A percentile compares a stretch with the other conserved stretches of the same genome.
These are phyloP conservation scores for Junonia oenone DNA, from an alignment of 2,888 invertebrate genomes.

Conservation along the genomic window DNA sequence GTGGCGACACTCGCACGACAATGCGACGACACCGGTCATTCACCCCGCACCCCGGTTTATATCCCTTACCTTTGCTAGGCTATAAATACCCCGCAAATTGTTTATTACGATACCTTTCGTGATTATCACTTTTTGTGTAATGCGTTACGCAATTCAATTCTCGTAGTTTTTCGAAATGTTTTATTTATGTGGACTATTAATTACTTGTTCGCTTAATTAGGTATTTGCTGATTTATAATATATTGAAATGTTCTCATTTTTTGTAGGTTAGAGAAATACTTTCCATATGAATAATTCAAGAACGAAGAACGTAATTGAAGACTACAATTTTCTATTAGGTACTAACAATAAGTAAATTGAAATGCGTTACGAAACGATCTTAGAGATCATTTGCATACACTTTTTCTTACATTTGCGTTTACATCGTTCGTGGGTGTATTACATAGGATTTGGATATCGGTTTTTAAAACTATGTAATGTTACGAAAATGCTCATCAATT, in stretches of 20 bases:
- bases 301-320: too few species aligned
- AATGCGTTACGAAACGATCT: too few species aligned
- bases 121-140: neutral
- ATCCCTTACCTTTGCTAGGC: conserved; percentile 21
- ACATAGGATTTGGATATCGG: neutral
- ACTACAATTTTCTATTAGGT: too few species aligned
- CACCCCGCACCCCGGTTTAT: conserved; percentile 42
- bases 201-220: too few species aligned
- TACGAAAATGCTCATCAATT: conserved; percentile 51
- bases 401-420: neutral
- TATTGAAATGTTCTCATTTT: too few species aligned
- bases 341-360: too few species aligned
- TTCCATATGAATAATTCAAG: too few species aligned
- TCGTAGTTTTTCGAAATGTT: neutral
- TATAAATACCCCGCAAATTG: conserved; percentile 17
- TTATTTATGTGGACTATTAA: neutral
- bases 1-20: conserved; percentile 38
- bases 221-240: too few species aligned
- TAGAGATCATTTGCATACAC: too few species aligned
- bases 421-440: neutral
- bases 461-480: conserved; percentile 19
- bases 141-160: neutral
- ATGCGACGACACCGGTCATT: conserved; percentile 48
- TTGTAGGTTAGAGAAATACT: too few species aligned
- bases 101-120: neutral